Evolutionary conservation across 2,113 vertebrate genomes (phyloP).

Genomic region (Oreochromis aureus): DNA sequence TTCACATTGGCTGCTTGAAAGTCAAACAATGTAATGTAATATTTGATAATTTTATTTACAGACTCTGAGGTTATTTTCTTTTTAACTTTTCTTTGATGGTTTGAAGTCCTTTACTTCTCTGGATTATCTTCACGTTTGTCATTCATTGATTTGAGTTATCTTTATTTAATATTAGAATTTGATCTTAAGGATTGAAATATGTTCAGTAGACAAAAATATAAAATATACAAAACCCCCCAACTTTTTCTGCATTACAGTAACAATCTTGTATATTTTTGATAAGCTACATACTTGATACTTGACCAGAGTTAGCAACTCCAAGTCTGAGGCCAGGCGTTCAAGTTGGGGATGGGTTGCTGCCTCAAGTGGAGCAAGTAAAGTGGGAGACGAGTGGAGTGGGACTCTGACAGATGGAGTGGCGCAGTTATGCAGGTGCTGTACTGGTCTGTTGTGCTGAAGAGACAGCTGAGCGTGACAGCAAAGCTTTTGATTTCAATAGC

Average conservation of each 20-base stretch:
- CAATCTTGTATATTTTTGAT: not conserved
- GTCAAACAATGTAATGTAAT: not conserved
- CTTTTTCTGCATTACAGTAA: not conserved
- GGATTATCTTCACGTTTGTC: not conserved
- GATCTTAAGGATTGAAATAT: not conserved
- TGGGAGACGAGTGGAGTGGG: not conserved
- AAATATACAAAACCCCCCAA: accelerated
- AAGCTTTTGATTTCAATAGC: not conserved
- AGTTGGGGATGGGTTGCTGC: not conserved
- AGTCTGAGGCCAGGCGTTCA: not conserved
- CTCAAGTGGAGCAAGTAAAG: not conserved
- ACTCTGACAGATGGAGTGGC: not conserved
- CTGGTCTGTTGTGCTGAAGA: not conserved
- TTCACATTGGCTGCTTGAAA: not conserved
- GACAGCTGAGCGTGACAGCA: not conserved
- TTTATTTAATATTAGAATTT: not conserved
- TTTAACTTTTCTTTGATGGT: not conserved
- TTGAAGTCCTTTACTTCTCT: not conserved
- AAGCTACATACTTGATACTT: not conserved
- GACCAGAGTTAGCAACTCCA: not conserved
- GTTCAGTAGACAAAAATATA: not conserved
- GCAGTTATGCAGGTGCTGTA: not conserved
- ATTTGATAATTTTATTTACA: not conserved
- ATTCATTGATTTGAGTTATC: not conserved
- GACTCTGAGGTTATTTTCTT: not conserved